These are phyloP conservation scores for Heliconius ethilla DNA, from an alignment of 2,888 invertebrate genomes.

Conservation along the genomic window DNA sequence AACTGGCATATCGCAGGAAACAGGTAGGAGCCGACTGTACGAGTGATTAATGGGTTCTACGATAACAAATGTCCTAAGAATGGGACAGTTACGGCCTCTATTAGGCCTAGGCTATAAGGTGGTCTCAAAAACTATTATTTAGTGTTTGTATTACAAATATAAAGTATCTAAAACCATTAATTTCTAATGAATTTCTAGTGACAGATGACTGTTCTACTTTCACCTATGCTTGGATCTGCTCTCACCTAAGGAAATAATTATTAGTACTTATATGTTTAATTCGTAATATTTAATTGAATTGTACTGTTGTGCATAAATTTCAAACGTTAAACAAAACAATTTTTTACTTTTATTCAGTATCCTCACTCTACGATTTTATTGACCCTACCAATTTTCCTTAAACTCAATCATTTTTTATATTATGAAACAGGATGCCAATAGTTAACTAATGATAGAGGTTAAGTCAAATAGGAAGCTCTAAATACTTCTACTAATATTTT, in stretches of 20 bases:
- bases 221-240: background rate
- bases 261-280: background rate
- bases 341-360: too few species aligned
- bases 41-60: constrained; percentile 68
- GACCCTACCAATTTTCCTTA: too few species aligned
- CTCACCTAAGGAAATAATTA: background rate
- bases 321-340: too few species aligned
- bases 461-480: too few species aligned
- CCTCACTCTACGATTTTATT: too few species aligned
- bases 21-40: constrained; percentile 53
- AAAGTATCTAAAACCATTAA: background rate
- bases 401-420: too few species aligned
- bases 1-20: constrained; percentile 46
- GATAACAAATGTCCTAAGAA: constrained; percentile 62
- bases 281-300: background rate
- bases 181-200: background rate
- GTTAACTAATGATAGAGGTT: too few species aligned
- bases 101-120: constrained; percentile 30
- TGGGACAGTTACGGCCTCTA: constrained; percentile 39
- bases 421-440: too few species aligned
- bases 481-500: too few species aligned
- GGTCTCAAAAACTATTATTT: background rate
- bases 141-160: background rate
- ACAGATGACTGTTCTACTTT: background rate
- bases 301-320: too few species aligned